These are phyloP conservation scores for Trichacis sp. DNA, from an alignment of 2,888 invertebrate genomes.

Conservation along the genomic window DNA sequence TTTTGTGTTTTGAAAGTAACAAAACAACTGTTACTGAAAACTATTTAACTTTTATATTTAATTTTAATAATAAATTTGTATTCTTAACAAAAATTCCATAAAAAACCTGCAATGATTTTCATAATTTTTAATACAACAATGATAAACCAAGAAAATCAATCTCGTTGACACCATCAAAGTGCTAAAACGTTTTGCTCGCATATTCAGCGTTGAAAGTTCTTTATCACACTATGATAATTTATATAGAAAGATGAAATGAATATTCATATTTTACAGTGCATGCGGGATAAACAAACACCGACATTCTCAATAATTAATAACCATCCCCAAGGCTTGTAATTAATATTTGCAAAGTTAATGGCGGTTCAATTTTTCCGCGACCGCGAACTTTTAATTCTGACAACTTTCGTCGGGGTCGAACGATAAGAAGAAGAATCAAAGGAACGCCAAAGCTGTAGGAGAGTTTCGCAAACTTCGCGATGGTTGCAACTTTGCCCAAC, in stretches of 20 bases:
- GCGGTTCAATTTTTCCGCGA: slow-evolving; percentile 34
- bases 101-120: too few species aligned
- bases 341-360: slow-evolving; percentile 36
- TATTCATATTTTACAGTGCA: too few species aligned
- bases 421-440: slow-evolving; percentile 27
- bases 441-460: slow-evolving; percentile 26
- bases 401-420: slow-evolving; percentile 33
- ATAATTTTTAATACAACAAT: neutral
- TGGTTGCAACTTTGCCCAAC: slow-evolving; percentile 16
- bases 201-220: slow-evolving; percentile 5
- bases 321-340: slow-evolving; percentile 35
- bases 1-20: too few species aligned
- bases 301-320: slow-evolving; percentile 38
- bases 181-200: too few species aligned
- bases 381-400: slow-evolving; percentile 42
- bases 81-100: too few species aligned
- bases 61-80: too few species aligned
- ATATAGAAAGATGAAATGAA: too few species aligned
- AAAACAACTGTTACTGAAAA: too few species aligned
- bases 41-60: too few species aligned
- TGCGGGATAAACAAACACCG: slow-evolving; percentile 14
- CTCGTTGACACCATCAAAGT: too few species aligned
- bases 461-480: slow-evolving; percentile 29
- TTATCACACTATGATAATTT: too few species aligned
- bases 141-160: neutral